Base-by-base conservation (phyloP, 1,140 invertebrate genomes). In the Temnothorax nylanderi region DNA sequence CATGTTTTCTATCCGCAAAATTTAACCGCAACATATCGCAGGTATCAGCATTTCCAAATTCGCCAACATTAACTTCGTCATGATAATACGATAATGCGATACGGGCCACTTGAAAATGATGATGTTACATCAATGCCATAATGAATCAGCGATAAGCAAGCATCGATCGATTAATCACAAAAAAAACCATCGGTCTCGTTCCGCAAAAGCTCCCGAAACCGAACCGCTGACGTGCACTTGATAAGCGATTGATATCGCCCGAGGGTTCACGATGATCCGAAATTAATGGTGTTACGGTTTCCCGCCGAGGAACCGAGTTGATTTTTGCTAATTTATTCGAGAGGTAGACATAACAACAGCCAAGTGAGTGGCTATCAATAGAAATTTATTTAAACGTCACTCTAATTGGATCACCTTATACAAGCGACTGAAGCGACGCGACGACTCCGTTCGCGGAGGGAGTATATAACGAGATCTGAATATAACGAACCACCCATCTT, bases 301-400 rank as follows among this genome's bases (percentile, higher is more conserved):
- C 32, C 11, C 51, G 67, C 16, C 37, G 51, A 34, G 37, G 51
- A n/a, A 8, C 8, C 34, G 37, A 54, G 69, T 75, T 37, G 54
- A 75, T 84, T 84, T 84, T 84, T 75, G 69, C 54, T 74, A 84
- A 75, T 84, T 49, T 84, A 84, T 84, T 75, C 69, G 18, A 41
- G 41, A 37, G 44, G 8, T 21, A 49, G 44, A 37, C 41, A 13
- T 62, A 60, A 84, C 69, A 56, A 82, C 18, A 34, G 26, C 26
- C 54, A 13, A 8, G 6, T 56, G 54, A 84, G 80, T 75, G 80
- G 51, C 80, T 34, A 37, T 62, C 80, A 41, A 84, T 84, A 69
- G 47, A 84, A 84, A 84, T 84, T 84, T 84, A 84, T 84, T 84
- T 84, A 75, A 84, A 75, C 69, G 69, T 84, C 69, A 56, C 56